Base-by-base conservation (phyloP, 2,797 vertebrate genomes). In the Sebastes iracundus region DNA sequence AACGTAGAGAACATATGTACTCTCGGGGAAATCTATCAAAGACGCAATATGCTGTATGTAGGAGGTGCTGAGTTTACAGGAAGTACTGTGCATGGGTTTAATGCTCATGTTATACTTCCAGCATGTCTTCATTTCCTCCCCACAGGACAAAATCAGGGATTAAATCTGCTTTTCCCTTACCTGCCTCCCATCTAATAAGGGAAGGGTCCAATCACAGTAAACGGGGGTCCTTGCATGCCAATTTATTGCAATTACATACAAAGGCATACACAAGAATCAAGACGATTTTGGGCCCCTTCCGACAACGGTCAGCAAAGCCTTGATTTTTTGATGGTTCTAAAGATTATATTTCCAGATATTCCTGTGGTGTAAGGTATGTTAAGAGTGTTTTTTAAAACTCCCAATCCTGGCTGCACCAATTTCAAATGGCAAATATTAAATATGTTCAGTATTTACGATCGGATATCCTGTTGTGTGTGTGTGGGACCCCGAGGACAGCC, bases 131-230 rank as follows among this genome's bases (percentile, higher is more conserved):
- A 22, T 22, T 8, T 23, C 33, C 33, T 70, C 33, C 7, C 56
- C 28, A 55, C 33, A 35, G 38, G 59, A 35, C 55, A 30, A 35
- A 56, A 42, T 13, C 10, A 32, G 16, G 60, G 56, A 64, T 70
- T 56, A 35, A 59, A 38, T 83, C 28, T 71, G 56, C 59, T 77
- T 76, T 68, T n/a, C 58, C 46, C 58, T 65, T 61, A 62, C 58
- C 59, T 27, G 53, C n/a, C 23, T 64, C 49, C 32, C 18, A 66
- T 77, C 30, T 73, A 62, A 71, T 38, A 59, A 76, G 8, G 20
- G 32, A 68, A 75, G 13, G 52, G 18, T 68, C 46, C 13, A 75
- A 52, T 56, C 60, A 68, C 60, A 68, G 62, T 52, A 35, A 67
- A 53, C 3, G 38, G 38, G 59, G 13, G 7, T 18, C 38, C 35